Evolutionary conservation across 2,113 vertebrate genomes (phyloP).

Genomic region (Halichoeres trimaculatus): DNA sequence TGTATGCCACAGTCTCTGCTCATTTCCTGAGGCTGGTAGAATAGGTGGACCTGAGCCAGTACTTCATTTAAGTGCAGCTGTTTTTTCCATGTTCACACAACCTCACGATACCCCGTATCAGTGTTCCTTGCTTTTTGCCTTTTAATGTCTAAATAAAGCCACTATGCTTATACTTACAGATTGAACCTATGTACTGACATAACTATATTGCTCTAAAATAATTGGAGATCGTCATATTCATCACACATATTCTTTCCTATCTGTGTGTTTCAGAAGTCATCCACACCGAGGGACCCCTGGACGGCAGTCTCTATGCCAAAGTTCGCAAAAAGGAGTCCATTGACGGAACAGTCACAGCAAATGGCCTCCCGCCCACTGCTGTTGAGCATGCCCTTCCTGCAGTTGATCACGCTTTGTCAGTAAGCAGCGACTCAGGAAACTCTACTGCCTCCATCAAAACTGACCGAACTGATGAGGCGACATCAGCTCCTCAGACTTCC

Average conservation of each 20-base stretch:
- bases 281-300: slow-evolving; percentile 96
- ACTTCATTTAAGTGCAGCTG: slow-evolving; percentile 58
- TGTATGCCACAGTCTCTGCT: slow-evolving; percentile 56
- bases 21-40: slow-evolving; percentile 74
- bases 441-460: slow-evolving; percentile 98
- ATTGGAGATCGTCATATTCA: background rate
- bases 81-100: slow-evolving; percentile 44
- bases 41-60: slow-evolving; percentile 60
- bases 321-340: slow-evolving; percentile 97
- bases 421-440: slow-evolving; percentile 98
- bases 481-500: slow-evolving; percentile 60
- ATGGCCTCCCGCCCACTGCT: slow-evolving; percentile 81
- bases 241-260: slow-evolving; percentile 10
- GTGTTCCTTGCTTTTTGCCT: background rate
- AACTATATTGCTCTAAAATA: slow-evolving; percentile 4
- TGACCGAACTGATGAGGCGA: slow-evolving; percentile 91
- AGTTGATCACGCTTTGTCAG: slow-evolving; percentile 93
- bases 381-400: slow-evolving; percentile 77
- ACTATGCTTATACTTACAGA: slow-evolving; percentile 13
- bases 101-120: slow-evolving; percentile 14
- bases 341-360: slow-evolving; percentile 80
- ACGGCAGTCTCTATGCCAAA: slow-evolving; percentile 98
- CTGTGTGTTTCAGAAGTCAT: slow-evolving; percentile 88
- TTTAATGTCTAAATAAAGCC: slow-evolving; percentile 9
- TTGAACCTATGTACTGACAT: background rate